Conservation (phyloP, 35 echinoderm and acorn worm genomes). For the Anneissia japonica region DNA sequence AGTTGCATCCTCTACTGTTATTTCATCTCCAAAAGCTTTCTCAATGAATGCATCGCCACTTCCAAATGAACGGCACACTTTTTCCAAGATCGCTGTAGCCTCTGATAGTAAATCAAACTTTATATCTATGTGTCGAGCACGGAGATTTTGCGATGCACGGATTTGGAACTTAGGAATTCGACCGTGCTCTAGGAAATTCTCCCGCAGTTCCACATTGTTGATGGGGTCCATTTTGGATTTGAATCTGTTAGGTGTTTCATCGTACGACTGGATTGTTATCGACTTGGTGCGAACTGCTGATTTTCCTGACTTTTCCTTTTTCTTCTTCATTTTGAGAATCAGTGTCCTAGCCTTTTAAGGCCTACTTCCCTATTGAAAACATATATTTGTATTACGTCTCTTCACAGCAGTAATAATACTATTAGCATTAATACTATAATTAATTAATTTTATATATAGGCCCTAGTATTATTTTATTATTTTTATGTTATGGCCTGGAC, state of each 20-base stretch:
- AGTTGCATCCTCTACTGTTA: conserved; percentile 44
- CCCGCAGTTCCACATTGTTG: conserved; percentile 75
- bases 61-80: conserved; percentile 62
- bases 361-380: no score
- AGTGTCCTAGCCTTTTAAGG: no score
- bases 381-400: no score
- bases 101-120: conserved; percentile 50
- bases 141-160: conserved; percentile 31
- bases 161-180: conserved; percentile 62
- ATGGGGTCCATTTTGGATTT: conserved; percentile 70
- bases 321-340: background rate
- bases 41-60: conserved; percentile 49
- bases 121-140: conserved; percentile 40
- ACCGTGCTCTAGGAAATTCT: conserved; percentile 61
- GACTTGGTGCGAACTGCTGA: background rate
- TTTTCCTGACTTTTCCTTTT: background rate
- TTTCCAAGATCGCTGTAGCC: conserved; percentile 65
- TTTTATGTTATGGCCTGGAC: no score
- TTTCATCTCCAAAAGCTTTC: conserved; percentile 56
- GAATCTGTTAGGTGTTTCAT: conserved; percentile 63
- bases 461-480: no score
- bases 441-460: no score
- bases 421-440: no score
- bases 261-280: conserved; percentile 47
- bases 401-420: no score